Percentiles rank a stretch among this genome's conserved stretches.
Conservation (phyloP, 2,888 invertebrate genomes). For the Linhomoeus sp. region DNA sequence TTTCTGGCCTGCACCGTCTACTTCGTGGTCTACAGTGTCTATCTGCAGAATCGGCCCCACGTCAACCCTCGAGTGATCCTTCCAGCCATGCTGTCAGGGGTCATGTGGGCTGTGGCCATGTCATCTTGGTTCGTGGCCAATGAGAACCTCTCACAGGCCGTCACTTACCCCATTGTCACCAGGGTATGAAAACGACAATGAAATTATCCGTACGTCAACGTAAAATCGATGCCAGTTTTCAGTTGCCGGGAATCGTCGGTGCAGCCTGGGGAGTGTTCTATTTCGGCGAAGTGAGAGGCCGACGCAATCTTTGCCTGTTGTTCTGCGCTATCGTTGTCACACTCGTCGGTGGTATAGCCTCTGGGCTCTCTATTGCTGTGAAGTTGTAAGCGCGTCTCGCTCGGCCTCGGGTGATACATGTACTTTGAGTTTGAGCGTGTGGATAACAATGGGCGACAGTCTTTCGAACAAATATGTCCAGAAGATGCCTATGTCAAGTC, state of each 20-base stretch:
- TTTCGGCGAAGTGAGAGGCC: constrained; percentile 32
- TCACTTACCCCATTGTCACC: constrained; percentile 34
- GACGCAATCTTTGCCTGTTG: constrained; percentile 19
- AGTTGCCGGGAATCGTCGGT: constrained; percentile 32
- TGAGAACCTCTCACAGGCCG: constrained; percentile 30
- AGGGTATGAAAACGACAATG: constrained; percentile 12
- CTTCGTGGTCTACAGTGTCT: constrained; percentile 29
- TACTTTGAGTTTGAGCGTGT: too few species aligned
- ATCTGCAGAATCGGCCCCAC: constrained; percentile 28
- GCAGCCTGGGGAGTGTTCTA: constrained; percentile 32
- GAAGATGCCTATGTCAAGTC: too few species aligned
- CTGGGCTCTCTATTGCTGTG: constrained; percentile 26
- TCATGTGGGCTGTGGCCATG: constrained; percentile 35
- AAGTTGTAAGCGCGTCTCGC: too few species aligned
- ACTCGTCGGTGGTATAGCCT: constrained; percentile 17
- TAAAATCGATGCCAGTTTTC: too few species aligned
- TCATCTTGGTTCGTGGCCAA: constrained; percentile 35
- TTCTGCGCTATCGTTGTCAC: constrained; percentile 18
- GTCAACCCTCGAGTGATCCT: constrained; percentile 30
- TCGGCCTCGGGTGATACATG: too few species aligned
- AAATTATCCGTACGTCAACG: too few species aligned
- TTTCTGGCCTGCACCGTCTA: constrained; percentile 28
- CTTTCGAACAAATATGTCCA: too few species aligned
- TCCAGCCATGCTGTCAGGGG: constrained; percentile 31
- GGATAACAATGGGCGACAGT: too few species aligned